Conservation (phyloP, 2,888 invertebrate genomes). For the Quadroppia sp. region DNA sequence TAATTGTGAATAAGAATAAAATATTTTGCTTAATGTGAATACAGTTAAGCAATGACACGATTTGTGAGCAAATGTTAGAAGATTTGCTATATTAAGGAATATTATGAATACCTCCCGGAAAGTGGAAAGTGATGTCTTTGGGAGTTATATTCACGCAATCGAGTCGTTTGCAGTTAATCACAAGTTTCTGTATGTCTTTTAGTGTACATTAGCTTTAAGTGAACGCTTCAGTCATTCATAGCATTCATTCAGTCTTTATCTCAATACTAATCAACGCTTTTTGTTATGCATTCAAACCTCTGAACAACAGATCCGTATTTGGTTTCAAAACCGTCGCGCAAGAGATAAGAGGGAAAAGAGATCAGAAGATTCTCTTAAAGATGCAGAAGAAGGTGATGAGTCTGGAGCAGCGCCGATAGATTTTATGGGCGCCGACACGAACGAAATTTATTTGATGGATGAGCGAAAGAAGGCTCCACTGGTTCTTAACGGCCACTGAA, state of each 20-base stretch:
- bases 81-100: too few relatives aligned
- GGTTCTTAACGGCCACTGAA: neutral
- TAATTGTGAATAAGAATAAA: too few relatives aligned
- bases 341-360: conserved; percentile 44
- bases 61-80: neutral
- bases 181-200: conserved; percentile 9
- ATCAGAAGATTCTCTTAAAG: conserved; percentile 19
- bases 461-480: conserved; percentile 34
- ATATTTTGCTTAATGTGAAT: neutral
- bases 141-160: too few relatives aligned
- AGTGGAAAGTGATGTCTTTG: neutral
- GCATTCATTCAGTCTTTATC: neutral
- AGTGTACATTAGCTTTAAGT: neutral
- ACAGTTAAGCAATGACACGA: neutral
- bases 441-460: conserved; percentile 9
- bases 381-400: neutral
- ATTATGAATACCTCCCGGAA: conserved; percentile 23
- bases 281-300: neutral
- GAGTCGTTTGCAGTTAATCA: conserved; percentile 21
- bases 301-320: conserved; percentile 42
- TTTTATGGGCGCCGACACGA: neutral
- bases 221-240: neutral
- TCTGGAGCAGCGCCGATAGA: neutral
- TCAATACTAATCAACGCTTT: conserved; percentile 1
- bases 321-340: conserved; percentile 46